Base-by-base conservation (phyloP, 2,888 invertebrate genomes). In the Hydraecia micacea region DNA sequence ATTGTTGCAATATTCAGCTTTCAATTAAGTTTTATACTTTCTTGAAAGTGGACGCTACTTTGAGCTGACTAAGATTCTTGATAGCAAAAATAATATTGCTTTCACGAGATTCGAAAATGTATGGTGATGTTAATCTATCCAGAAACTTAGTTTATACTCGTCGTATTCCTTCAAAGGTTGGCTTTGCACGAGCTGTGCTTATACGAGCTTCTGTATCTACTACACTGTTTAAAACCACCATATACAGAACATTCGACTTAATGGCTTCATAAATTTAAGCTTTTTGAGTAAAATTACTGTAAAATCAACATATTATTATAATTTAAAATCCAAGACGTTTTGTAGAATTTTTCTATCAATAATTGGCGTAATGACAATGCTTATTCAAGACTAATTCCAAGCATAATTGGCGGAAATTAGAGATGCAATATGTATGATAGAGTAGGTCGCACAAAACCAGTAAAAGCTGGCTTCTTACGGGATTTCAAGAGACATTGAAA, bases 111-210 rank as follows among this genome's bases (percentile, higher is more conserved):
- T 55, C 18, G 6, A 6, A 58, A 46, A 73, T 80, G 49, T 65
- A 63, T n/a, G 28, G 42, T 58, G n/a, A 69, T 28, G 28, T 77
- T 60, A 36, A 52, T 55, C 39, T 67, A 72, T 82, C 32, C 60
- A 77, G 80, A 77, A 77, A 18, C 49, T 77, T 73, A 11, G n/a
- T 75, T 62, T 21, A 18, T 28, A n/a, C 5, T 63, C 2, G 6
- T 52, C 2, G 5, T 28, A 36, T 36, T 62, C n/a, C n/a, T 32
- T 8, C 28, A 15, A 62, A 25, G 11, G 8, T 52, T 63, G 42
- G 8, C 28, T 52, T 77, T 77, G 80, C 73, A 70, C 58, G 28
- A 52, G 46, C 32, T 73, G 28, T 65, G 74, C 73, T 85, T 75
- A 60, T 4, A 77, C 18, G 13, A 63, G 49, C 74, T 2, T 63